Evolutionary conservation across 37 sponge, comb jelly and placozoan species (phyloP), one percentile per base, ranked within the genome.

Genomic region (Ephydatia muelleri): DNA sequence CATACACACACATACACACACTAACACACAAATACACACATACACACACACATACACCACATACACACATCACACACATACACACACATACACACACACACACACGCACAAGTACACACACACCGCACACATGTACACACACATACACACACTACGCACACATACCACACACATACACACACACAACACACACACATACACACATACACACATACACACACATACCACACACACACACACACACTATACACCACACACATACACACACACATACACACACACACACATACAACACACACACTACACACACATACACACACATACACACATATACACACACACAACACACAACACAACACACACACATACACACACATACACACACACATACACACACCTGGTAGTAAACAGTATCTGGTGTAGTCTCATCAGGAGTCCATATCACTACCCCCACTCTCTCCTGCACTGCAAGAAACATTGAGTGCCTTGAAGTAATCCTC

Each of bases 371-470:
- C 57, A 57, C 19, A 5, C 57, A 5, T 1, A 16, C 57, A 5
- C 57, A 14, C 19, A 16, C 57, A 57, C 57, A 57, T 21, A 57
- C 57, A 57, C 57, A 57, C 68, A 90, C 90, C 86, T 90, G 90
- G 72, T 90, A 90, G 78, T 90, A 90, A 39, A 90, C 86, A 31
- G 70, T 27, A 69, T 90, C 72, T 30, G 90, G 90, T 71, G 90
- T 90, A 40, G 25, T 70, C 6, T 90, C 78, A 77, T 90, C 82
- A 0, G 90, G 90, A 21, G 86, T 90, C 86, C 86, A 90, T 36
- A 75, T 73, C 38, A 90, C 67, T 8, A 25, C 38, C 39, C n/a
- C 80, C 84, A 29, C 82, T 29, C 22, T 21, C 68, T 29, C 26
- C 33, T 8, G 78, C 5, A 32, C 57, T 1, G 40, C 81, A 80